Conservation (phyloP, 2,888 invertebrate genomes). For the Chrysolina americana region DNA sequence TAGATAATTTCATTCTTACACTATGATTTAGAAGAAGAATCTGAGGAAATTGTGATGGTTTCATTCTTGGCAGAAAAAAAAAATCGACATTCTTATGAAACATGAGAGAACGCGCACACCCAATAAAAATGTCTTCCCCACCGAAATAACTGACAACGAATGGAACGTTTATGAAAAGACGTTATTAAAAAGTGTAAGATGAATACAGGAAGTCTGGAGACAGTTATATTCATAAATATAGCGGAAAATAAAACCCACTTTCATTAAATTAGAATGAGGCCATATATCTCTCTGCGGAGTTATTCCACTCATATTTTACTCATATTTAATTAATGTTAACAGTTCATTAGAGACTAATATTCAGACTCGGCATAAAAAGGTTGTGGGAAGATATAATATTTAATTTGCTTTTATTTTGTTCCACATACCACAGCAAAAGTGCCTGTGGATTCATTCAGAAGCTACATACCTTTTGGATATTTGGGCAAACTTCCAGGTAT, state of each 20-base stretch:
- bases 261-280: slow-evolving; percentile 40
- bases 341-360: slow-evolving; percentile 40
- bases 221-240: slow-evolving; percentile 55
- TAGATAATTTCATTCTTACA: too few species aligned
- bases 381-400: background rate
- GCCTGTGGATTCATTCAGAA: background rate
- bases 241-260: slow-evolving; percentile 44
- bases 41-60: too few species aligned
- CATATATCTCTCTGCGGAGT: slow-evolving; percentile 44
- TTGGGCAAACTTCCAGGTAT: too few species aligned
- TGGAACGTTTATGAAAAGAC: slow-evolving; percentile 39
- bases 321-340: slow-evolving; percentile 46
- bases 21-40: too few species aligned
- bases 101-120: background rate
- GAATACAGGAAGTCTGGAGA: slow-evolving; percentile 55
- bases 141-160: slow-evolving; percentile 17
- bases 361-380: background rate
- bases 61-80: too few species aligned
- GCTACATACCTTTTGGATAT: background rate
- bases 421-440: background rate
- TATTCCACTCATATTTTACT: slow-evolving; percentile 43
- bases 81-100: too few species aligned
- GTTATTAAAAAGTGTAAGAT: slow-evolving; percentile 55
- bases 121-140: slow-evolving; percentile 7
- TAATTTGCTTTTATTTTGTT: background rate